These are phyloP conservation scores for Sebastes paucispinis DNA, from an alignment of 2,797 vertebrate genomes.

Conservation along the genomic window DNA sequence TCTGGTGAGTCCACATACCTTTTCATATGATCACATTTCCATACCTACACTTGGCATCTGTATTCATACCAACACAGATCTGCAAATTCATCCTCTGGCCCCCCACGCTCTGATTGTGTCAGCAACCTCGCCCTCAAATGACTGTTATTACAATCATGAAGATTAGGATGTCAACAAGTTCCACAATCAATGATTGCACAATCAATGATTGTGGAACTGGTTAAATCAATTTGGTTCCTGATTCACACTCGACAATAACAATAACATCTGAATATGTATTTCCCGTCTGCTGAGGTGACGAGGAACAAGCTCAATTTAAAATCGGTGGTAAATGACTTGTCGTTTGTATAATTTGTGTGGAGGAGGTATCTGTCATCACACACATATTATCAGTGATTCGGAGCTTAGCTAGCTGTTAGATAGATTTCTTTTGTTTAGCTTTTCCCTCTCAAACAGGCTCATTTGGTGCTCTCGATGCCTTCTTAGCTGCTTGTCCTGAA, in stretches of 20 bases:
- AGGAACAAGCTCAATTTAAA: not conserved
- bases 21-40: not conserved
- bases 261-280: not conserved
- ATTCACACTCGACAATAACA: not conserved
- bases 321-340: not conserved
- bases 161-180: not conserved
- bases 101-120: not conserved
- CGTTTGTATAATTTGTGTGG: conserved; percentile 3
- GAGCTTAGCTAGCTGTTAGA: not conserved
- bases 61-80: not conserved
- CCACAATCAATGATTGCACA: not conserved
- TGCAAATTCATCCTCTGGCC: not conserved
- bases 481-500: not conserved
- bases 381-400: not conserved
- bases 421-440: conserved; percentile 14
- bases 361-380: conserved; percentile 1
- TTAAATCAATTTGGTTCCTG: conserved; percentile 6
- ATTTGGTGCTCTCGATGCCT: not conserved
- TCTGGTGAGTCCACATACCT: conserved; percentile 77
- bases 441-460: not conserved
- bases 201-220: not conserved
- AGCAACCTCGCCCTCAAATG: not conserved
- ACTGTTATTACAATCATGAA: conserved; percentile 16
- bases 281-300: not conserved
- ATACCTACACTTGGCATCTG: not conserved